These are phyloP conservation scores for Perizoma affinitatum DNA, from an alignment of 2,888 invertebrate species.

Conservation along the genomic window DNA sequence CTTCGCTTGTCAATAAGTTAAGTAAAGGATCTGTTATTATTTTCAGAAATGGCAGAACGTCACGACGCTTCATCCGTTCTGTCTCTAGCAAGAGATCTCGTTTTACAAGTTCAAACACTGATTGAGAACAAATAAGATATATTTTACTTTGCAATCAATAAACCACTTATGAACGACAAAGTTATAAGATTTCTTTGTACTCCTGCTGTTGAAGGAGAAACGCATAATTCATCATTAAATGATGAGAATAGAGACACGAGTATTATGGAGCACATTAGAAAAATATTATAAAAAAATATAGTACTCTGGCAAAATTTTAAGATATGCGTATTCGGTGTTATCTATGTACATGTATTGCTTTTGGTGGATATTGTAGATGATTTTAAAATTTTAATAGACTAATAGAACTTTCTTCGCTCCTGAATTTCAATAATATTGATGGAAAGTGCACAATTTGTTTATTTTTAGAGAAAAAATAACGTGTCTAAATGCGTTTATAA, in stretches of 20 bases:
- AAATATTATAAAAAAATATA: constrained; percentile 23
- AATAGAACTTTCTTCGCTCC: not conserved
- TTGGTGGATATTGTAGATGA: constrained; percentile 12
- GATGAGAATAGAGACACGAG: constrained; percentile 13
- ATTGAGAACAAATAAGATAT: constrained; percentile 93
- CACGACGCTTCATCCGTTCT: constrained; percentile 94
- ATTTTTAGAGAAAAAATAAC: not conserved
- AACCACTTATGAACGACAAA: not conserved
- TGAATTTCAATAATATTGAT: constrained; percentile 1
- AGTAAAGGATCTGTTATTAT: constrained; percentile 17
- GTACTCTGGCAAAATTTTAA: constrained; percentile 1
- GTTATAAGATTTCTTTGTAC: too few relatives aligned
- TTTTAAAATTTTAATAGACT: constrained; percentile 4
- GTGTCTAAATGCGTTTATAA: too few relatives aligned
- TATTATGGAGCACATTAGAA: constrained; percentile 30
- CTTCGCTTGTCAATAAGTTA: too few relatives aligned
- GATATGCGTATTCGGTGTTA: constrained; percentile 27
- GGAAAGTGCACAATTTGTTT: constrained; percentile 5
- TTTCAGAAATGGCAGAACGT: constrained; percentile 97
- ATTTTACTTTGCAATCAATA: constrained; percentile 27
- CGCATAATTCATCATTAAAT: constrained; percentile 22
- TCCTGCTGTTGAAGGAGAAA: not conserved
- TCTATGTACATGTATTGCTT: constrained; percentile 28
- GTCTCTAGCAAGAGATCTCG: constrained; percentile 92
- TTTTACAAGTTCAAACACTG: constrained; percentile 94